These are phyloP conservation scores for Vireo griseus DNA, from an alignment of 2,797 vertebrate species.

Conservation along the genomic window DNA sequence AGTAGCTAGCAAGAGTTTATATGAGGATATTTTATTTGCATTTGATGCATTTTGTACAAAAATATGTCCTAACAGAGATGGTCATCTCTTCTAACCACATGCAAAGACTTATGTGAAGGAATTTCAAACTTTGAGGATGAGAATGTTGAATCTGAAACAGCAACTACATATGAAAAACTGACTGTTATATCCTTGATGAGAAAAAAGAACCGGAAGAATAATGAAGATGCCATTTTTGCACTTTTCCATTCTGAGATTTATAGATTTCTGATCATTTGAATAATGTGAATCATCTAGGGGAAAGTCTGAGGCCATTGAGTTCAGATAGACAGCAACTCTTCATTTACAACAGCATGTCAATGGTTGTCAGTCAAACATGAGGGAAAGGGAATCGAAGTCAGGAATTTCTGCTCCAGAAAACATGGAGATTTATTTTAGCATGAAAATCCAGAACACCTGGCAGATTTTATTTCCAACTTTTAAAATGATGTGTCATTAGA, in stretches of 20 bases:
- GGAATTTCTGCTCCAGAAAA: not conserved
- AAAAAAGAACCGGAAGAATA: not conserved
- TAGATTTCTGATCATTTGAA: slow-evolving; percentile 12
- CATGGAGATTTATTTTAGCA: not conserved
- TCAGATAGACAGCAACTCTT: slow-evolving; percentile 14
- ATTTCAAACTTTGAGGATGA: not conserved
- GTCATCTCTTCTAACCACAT: not conserved
- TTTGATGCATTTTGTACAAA: not conserved
- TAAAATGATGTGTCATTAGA: not conserved
- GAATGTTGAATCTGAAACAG: not conserved
- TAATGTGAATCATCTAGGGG: not conserved
- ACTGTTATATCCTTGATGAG: not conserved
- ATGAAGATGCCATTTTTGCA: not conserved
- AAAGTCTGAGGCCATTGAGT: slow-evolving; percentile 2
- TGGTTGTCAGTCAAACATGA: not conserved
- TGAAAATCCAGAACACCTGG: not conserved
- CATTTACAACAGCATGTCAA: not conserved
- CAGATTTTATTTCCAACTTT: not conserved
- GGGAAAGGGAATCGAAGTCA: not conserved
- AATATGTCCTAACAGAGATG: not conserved
- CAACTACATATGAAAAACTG: not conserved
- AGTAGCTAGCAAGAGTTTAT: not conserved
- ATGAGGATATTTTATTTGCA: not conserved
- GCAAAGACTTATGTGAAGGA: not conserved
- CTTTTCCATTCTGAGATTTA: slow-evolving; percentile 6